These are phyloP conservation scores for Henricia sp. DNA, from an alignment of 53 echinoderm and acorn worm genomes.

Conservation along the genomic window DNA sequence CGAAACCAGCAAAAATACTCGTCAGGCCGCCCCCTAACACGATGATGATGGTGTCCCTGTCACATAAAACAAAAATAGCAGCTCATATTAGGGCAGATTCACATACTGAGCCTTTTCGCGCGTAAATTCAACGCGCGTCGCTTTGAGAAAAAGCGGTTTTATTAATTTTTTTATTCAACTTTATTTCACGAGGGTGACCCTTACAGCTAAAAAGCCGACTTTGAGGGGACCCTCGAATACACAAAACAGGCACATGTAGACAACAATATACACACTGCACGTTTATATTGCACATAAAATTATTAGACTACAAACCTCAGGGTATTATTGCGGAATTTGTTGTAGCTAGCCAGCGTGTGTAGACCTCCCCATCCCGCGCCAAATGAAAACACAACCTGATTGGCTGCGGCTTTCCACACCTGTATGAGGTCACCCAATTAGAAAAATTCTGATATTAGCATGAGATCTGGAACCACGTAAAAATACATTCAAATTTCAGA, in stretches of 20 bases:
- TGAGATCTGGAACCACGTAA: too few species aligned
- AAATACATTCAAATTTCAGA: too few species aligned
- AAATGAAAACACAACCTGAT: slow-evolving; percentile 92
- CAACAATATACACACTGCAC: not conserved
- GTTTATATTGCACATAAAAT: not conserved
- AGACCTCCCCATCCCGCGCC: slow-evolving; percentile 89
- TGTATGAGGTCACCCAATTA: slow-evolving; percentile 28
- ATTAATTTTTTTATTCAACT: not conserved
- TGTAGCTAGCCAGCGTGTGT: slow-evolving; percentile 84
- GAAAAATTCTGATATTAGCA: not conserved
- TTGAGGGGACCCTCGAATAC: not conserved
- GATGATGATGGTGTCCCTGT: slow-evolving; percentile 77
- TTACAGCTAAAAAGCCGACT: too few species aligned
- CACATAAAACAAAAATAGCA: not conserved
- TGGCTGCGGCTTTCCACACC: slow-evolving; percentile 94
- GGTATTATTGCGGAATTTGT: slow-evolving; percentile 80
- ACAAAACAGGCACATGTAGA: not conserved
- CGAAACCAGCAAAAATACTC: slow-evolving; percentile 90
- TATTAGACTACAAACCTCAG: slow-evolving; percentile 56
- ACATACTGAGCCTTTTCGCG: too few species aligned
- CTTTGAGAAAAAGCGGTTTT: not conserved
- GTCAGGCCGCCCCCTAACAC: slow-evolving; percentile 70
- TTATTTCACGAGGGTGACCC: too few species aligned
- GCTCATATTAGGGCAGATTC: not conserved
- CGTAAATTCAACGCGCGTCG: too few species aligned